Conservation (phyloP, 2,797 vertebrate genomes). For the Chaunax sp. region DNA sequence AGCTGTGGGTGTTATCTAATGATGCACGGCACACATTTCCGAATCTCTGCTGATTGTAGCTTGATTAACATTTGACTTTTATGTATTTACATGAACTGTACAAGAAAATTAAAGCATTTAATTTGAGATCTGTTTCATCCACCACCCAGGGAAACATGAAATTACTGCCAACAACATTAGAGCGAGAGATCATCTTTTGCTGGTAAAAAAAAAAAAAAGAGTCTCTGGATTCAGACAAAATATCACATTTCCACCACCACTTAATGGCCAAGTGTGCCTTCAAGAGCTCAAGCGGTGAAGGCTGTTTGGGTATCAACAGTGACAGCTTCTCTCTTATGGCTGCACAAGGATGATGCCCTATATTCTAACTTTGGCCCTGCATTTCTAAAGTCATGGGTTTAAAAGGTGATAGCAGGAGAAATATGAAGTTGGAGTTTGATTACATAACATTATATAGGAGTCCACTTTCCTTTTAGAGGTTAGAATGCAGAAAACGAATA, state of each 20-base stretch:
- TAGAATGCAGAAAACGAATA: not conserved
- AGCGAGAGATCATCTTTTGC: not conserved
- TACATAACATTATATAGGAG: not conserved
- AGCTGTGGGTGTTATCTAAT: slow-evolving; percentile 9
- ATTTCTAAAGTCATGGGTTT: slow-evolving; percentile 16
- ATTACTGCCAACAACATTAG: not conserved
- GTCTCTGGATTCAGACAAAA: not conserved
- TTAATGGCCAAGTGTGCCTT: slow-evolving; percentile 12
- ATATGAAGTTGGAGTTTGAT: not conserved
- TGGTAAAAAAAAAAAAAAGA: not conserved
- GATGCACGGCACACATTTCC: not conserved
- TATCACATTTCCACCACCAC: slow-evolving; percentile 12
- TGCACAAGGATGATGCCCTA: too few species aligned
- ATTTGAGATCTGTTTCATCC: not conserved
- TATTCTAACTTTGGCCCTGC: not conserved
- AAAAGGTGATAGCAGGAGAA: not conserved
- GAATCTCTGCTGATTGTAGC: not conserved
- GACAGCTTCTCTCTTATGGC: too few species aligned
- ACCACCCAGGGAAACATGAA: not conserved
- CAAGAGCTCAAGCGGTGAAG: not conserved
- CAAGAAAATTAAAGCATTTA: slow-evolving; percentile 5
- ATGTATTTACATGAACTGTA: not conserved
- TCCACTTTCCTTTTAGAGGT: not conserved
- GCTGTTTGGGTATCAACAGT: slow-evolving; percentile 4
- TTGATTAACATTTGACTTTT: not conserved